Evolutionary conservation across 2,888 invertebrate genomes (phyloP).

Genomic region (Hyposoter didymator): DNA sequence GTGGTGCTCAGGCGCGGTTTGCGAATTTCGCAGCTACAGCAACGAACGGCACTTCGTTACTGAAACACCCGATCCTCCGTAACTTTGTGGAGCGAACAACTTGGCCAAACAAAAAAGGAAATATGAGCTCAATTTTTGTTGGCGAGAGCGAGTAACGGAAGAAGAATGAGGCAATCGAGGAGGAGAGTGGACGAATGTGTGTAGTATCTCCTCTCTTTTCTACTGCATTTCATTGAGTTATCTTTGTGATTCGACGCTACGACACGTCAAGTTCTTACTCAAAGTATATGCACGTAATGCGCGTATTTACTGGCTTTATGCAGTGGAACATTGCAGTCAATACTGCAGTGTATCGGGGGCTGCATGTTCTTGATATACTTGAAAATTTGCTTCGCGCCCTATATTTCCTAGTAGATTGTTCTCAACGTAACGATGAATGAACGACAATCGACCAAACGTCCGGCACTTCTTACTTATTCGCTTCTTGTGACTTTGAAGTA

Average conservation of each 20-base stretch:
- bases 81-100: constrained; percentile 10
- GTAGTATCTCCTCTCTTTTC: not conserved
- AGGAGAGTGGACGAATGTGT: not conserved
- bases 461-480: constrained; percentile 51
- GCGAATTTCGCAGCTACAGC: constrained; percentile 15
- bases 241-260: not conserved
- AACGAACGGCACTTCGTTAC: constrained; percentile 19
- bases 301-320: not conserved
- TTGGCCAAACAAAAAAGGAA: not conserved
- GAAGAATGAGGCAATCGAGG: not conserved
- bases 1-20: not conserved
- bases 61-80: constrained; percentile 19
- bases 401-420: not conserved
- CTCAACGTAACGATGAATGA: constrained; percentile 13
- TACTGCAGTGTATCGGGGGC: not conserved
- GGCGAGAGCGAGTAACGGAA: not conserved
- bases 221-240: not conserved
- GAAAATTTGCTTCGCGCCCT: not conserved
- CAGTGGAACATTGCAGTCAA: not conserved
- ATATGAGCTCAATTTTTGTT: not conserved
- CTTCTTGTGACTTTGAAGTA: constrained; percentile 61
- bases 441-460: constrained; percentile 50
- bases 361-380: not conserved
- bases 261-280: not conserved
- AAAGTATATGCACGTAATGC: not conserved